Percentiles rank a stretch among this genome's conserved stretches.
phyloP scores from a whole-genome alignment of 2,888 invertebrate species.

The Limenitis camilla region DNA sequence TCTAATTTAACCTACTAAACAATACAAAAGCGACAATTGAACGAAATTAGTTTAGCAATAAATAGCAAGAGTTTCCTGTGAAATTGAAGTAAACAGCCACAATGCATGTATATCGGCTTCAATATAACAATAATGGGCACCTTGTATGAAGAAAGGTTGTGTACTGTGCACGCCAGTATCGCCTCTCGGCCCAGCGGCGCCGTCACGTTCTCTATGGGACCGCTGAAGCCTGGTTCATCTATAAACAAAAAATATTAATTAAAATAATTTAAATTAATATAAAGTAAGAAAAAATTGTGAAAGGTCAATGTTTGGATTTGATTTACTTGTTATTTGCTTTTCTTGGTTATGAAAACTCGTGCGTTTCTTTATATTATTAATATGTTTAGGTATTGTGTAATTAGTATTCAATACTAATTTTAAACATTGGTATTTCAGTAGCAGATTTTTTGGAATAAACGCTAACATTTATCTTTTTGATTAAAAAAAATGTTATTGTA shows the following conservation, averaged over 20 bases:
- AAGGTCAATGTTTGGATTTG: neutral
- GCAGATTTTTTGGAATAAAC: too few species aligned
- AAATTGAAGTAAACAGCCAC: conserved; percentile 6
- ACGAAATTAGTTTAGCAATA: conserved; percentile 1
- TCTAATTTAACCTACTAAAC: too few species aligned
- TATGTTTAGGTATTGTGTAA: too few species aligned
- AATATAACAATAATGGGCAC: conserved; percentile 54
- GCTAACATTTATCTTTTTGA: too few species aligned
- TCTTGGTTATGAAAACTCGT: too few species aligned
- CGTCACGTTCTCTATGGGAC: conserved; percentile 87
- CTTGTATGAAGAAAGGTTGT: conserved; percentile 88
- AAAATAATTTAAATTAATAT: neutral
- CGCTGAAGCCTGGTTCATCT: conserved; percentile 88
- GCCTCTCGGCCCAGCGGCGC: conserved; percentile 90
- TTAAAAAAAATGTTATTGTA: too few species aligned
- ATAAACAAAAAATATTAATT: conserved; percentile 31
- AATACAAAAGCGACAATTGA: too few species aligned
- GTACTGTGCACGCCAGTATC: conserved; percentile 85
- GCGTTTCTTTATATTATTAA: too few species aligned
- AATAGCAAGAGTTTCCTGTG: conserved; percentile 8
- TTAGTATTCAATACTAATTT: too few species aligned
- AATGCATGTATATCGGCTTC: neutral
- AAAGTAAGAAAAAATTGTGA: neutral
- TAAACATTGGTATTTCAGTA: too few species aligned
- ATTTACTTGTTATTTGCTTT: too few species aligned